Evolutionary conservation across 2,888 invertebrate species (phyloP).

Genomic region (Andrena bucephala): DNA sequence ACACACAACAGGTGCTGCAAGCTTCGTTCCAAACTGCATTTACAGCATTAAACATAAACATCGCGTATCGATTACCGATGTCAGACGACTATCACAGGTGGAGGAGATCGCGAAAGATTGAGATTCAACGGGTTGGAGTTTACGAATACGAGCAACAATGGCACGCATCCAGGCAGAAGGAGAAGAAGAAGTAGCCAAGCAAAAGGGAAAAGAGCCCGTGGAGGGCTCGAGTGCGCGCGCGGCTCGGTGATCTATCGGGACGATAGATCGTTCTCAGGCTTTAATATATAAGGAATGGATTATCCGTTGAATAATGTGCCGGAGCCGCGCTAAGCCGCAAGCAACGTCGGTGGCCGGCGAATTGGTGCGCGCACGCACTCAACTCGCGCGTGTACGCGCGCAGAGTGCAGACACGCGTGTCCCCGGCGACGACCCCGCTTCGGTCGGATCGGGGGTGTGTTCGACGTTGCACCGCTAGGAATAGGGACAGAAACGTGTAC

Average conservation of each 20-base stretch:
- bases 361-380: conserved; percentile 24
- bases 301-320: conserved; percentile 81
- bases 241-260: conserved; percentile 66
- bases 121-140: too few relatives aligned
- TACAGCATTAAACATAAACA: too few relatives aligned
- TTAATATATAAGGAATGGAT: conserved; percentile 80
- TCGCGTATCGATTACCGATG: too few relatives aligned
- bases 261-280: conserved; percentile 75
- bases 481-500: conserved; percentile 68
- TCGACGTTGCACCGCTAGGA: conserved; percentile 69
- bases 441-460: conserved; percentile 65
- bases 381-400: conserved; percentile 21
- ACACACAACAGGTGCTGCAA: too few relatives aligned
- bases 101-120: too few relatives aligned
- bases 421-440: conserved; percentile 29
- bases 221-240: neutral
- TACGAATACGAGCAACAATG: neutral
- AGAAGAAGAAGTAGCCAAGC: neutral
- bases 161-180: neutral
- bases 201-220: neutral
- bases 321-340: conserved; percentile 71
- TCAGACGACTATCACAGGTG: too few relatives aligned
- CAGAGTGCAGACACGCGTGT: conserved; percentile 54
- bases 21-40: too few relatives aligned
- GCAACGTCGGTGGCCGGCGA: conserved; percentile 64